Base-by-base conservation (phyloP, 2,888 invertebrate species). In the Volucella zonaria region DNA sequence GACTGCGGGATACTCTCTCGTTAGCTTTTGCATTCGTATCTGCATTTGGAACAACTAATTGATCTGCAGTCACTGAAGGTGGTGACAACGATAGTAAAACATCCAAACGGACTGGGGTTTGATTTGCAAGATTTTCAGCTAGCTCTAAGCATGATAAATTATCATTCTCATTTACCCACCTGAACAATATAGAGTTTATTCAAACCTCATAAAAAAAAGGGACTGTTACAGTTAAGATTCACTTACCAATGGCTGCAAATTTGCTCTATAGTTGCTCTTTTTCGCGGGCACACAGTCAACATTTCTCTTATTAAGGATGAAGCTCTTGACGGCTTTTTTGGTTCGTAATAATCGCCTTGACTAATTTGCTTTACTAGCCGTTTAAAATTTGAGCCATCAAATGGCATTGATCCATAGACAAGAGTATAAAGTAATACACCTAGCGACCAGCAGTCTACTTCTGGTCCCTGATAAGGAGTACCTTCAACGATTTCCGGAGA, bases 371-470 rank as follows among this genome's bases (percentile, higher is more conserved):
- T 96, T 87, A 98, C 98, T 90, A 99, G 95, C 89, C 97, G 95
- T 92, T 98, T 98, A 92, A 99, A 99, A 93, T 99, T 98, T 86
- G 98, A 97, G 82, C 99, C 99, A 93, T 99, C 99, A 91, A 99
- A 99, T 70, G 97, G 99, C 99, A 99, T 99, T 87, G 99, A 98
- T 88, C 99, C 99, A 92, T 99, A 99, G 87, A 99, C 99, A 89
- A 99, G 94, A 59, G 99, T 99, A 92, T 99, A 99, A 10, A 99
- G 93, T 61, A 99, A 94, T 62, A 99, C 99, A 73, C 99, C 99
- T 85, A 99, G 93, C 31, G 99, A 99, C 99, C 96, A 96, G 90
- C 96, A 96, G 90, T 96, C 96, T 66, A 96, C 98, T 94, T 99
- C 99, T 3, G 99, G 99, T 8, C 99, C 99, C 90, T 96, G 96